These are phyloP conservation scores for Aphyosemion australe DNA, from an alignment of 2,113 vertebrate species.

Conservation along the genomic window DNA sequence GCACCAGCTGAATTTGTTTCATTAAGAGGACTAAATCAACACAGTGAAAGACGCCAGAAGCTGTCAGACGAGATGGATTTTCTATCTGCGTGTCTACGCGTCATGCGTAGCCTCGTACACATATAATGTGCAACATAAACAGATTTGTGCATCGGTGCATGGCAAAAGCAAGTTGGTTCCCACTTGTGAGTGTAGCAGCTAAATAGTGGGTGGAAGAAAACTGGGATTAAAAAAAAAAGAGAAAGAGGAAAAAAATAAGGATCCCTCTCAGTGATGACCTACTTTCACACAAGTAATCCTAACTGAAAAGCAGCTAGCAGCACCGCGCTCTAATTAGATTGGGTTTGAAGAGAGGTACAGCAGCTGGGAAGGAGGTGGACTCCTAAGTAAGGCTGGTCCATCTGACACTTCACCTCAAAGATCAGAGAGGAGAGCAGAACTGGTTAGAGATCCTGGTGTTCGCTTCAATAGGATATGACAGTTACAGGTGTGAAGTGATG, in stretches of 20 bases:
- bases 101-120: constrained; percentile 35
- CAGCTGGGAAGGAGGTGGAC: constrained; percentile 28
- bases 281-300: constrained; percentile 59
- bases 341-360: constrained; percentile 40
- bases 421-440: constrained; percentile 40
- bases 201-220: constrained; percentile 57
- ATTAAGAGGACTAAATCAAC: constrained; percentile 72
- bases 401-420: constrained; percentile 32
- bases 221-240: constrained; percentile 33
- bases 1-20: constrained; percentile 58
- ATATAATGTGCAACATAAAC: constrained; percentile 48
- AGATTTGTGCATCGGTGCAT: constrained; percentile 52
- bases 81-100: constrained; percentile 26
- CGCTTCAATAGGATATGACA: constrained; percentile 29
- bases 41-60: constrained; percentile 48
- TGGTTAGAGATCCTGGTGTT: constrained; percentile 16
- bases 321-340: constrained; percentile 60
- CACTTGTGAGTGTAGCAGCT: constrained; percentile 53
- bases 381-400: constrained; percentile 39
- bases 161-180: constrained; percentile 34
- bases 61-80: constrained; percentile 60
- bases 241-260: constrained; percentile 9
- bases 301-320: constrained; percentile 48
- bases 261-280: constrained; percentile 67
- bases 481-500: constrained; percentile 7